phyloP scores from a whole-genome alignment of 2,797 vertebrate genomes.

The Chanos chanos region DNA sequence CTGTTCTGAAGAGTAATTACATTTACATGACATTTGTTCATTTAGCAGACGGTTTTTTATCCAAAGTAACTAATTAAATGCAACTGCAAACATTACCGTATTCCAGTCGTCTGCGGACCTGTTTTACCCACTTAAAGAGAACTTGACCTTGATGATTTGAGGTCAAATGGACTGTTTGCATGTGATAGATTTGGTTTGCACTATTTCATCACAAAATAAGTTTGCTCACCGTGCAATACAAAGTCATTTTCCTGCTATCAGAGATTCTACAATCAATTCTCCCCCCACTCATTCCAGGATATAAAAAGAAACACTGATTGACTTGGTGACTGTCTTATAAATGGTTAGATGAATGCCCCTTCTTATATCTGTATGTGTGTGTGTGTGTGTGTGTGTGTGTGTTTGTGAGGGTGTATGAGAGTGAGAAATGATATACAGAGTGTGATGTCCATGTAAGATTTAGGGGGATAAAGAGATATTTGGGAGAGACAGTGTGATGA shows the following conservation, averaged over 20 bases:
- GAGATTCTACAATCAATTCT: neutral
- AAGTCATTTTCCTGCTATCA: neutral
- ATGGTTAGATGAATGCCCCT: no score
- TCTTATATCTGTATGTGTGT: neutral
- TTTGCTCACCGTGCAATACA: neutral
- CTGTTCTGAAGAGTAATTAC: no score
- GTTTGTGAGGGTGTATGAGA: neutral
- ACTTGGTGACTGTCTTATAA: neutral
- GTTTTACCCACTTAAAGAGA: no score
- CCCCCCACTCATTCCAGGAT: neutral
- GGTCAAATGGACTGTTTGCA: neutral
- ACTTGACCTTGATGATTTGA: neutral
- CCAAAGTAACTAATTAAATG: no score
- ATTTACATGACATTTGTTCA: no score
- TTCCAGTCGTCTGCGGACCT: no score
- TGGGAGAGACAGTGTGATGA: neutral
- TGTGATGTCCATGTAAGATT: neutral
- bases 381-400: neutral
- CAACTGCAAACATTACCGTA: no score
- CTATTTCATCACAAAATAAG: no score
- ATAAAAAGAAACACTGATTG: neutral
- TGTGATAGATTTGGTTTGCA: neutral
- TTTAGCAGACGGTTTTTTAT: no score
- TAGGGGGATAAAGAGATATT: neutral
- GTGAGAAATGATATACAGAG: neutral